Conservation (phyloP, 2,888 invertebrate species). For the Chaetogeoica ovagalla region DNA sequence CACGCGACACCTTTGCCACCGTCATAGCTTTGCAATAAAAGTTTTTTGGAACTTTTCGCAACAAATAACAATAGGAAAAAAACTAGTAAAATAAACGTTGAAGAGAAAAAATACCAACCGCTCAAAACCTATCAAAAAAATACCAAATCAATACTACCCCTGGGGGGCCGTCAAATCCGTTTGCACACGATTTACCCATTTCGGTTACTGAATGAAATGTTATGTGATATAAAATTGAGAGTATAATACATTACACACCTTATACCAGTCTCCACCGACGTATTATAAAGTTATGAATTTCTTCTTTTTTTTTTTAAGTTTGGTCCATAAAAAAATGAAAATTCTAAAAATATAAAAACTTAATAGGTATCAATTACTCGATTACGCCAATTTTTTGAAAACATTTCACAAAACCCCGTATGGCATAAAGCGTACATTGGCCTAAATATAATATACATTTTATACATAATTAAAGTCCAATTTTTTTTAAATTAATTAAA, state of each 20-base stretch:
- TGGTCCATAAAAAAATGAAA: not conserved
- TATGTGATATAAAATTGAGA: not conserved
- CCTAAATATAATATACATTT: too few relatives aligned
- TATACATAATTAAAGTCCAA: too few relatives aligned
- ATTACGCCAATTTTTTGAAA: not conserved
- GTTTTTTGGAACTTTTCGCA: constrained; percentile 51
- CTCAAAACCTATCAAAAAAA: constrained; percentile 43
- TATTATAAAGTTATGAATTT: not conserved
- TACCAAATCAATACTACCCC: constrained; percentile 39
- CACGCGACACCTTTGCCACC: constrained; percentile 52
- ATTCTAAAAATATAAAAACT: not conserved
- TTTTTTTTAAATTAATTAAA: too few relatives aligned
- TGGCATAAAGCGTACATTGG: not conserved
- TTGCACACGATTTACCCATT: constrained; percentile 26
- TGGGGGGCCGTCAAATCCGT: constrained; percentile 19
- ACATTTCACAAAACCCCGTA: not conserved
- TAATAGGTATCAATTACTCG: not conserved
- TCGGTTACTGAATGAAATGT: constrained; percentile 14
- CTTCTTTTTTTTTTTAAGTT: too few relatives aligned
- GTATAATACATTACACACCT: not conserved
- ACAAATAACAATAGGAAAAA: constrained; percentile 48
- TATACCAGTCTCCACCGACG: not conserved
- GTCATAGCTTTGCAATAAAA: constrained; percentile 42
- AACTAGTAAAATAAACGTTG: constrained; percentile 30
- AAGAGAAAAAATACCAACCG: constrained; percentile 22